These are phyloP conservation scores for Papilio polyxenes DNA, from an alignment of 1,140 invertebrate species.

Conservation along the genomic window DNA sequence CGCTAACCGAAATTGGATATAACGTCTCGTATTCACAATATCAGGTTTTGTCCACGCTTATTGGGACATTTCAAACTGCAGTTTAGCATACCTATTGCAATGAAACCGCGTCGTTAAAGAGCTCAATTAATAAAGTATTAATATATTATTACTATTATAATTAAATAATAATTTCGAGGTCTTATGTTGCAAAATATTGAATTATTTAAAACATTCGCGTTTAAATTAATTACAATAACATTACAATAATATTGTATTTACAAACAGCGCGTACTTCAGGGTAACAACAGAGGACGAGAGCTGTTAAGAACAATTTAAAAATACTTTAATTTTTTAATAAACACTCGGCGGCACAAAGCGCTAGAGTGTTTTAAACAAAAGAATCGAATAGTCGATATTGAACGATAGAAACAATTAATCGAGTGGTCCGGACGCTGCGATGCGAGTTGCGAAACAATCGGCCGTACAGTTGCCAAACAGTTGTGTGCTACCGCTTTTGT, in stretches of 20 bases:
- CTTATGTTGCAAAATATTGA: conserved; percentile 61
- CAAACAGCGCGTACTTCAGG: conserved; percentile 8
- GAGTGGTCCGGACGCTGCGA: conserved; percentile 78
- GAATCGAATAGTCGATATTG: conserved; percentile 68
- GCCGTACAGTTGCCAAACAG: conserved; percentile 73
- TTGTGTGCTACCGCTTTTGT: conserved; percentile 78
- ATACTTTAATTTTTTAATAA: conserved; percentile 47
- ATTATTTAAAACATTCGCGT: conserved; percentile 55
- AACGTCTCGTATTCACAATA: conserved; percentile 43
- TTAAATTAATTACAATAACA: conserved; percentile 56
- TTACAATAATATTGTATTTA: conserved; percentile 49
- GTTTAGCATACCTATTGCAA: conserved; percentile 27
- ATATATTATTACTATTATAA: conserved; percentile 55
- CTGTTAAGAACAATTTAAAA: conserved; percentile 49
- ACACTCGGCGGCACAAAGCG: conserved; percentile 56
- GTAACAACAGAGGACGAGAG: conserved; percentile 34
- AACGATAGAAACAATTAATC: conserved; percentile 77
- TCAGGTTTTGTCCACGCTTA: conserved; percentile 36
- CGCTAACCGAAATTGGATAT: conserved; percentile 36
- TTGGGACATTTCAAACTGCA: conserved; percentile 36
- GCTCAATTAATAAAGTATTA: conserved; percentile 31
- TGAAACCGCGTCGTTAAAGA: conserved; percentile 5
- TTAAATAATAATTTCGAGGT: conserved; percentile 66
- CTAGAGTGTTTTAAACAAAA: conserved; percentile 65
- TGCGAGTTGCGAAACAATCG: conserved; percentile 75